phyloP scores from a whole-genome alignment of 2,888 invertebrate species.

The Ceramica pisi region DNA sequence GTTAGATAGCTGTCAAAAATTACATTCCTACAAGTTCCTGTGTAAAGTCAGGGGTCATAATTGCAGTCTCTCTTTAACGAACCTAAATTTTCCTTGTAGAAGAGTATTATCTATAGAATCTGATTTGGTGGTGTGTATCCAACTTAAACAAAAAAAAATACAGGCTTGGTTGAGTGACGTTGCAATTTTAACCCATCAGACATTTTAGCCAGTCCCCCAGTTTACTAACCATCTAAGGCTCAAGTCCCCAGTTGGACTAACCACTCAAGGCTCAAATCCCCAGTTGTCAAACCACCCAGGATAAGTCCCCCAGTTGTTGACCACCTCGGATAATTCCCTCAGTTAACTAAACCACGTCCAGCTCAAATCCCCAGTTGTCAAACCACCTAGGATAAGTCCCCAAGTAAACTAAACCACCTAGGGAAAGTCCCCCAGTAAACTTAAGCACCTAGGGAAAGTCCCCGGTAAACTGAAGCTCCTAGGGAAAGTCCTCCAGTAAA shows the following conservation, averaged over 20 bases:
- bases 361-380: background rate
- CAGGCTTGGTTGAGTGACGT: too few relatives aligned
- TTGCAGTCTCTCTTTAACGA: too few relatives aligned
- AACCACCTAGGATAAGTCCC: background rate
- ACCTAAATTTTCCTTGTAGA: too few relatives aligned
- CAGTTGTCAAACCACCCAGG: background rate
- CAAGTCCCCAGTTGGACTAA: background rate
- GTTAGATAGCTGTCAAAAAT: too few relatives aligned
- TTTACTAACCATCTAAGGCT: background rate
- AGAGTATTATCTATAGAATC: too few relatives aligned
- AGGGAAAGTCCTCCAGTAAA: too few relatives aligned
- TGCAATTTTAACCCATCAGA: too few relatives aligned
- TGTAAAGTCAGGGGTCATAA: too few relatives aligned
- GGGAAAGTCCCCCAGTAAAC: background rate
- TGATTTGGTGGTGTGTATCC: too few relatives aligned
- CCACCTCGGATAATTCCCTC: background rate
- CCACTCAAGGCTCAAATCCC: background rate
- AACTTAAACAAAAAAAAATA: too few relatives aligned
- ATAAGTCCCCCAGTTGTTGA: background rate
- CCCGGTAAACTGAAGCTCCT: background rate
- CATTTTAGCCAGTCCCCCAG: background rate
- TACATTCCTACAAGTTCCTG: background rate
- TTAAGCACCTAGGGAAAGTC: too few relatives aligned
- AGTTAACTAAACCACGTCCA: background rate
- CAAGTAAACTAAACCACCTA: background rate